A percentile compares a stretch with the other conserved stretches of the same genome.
phyloP scores from a whole-genome alignment of 2,888 invertebrate species.

The Hololepta plana region DNA sequence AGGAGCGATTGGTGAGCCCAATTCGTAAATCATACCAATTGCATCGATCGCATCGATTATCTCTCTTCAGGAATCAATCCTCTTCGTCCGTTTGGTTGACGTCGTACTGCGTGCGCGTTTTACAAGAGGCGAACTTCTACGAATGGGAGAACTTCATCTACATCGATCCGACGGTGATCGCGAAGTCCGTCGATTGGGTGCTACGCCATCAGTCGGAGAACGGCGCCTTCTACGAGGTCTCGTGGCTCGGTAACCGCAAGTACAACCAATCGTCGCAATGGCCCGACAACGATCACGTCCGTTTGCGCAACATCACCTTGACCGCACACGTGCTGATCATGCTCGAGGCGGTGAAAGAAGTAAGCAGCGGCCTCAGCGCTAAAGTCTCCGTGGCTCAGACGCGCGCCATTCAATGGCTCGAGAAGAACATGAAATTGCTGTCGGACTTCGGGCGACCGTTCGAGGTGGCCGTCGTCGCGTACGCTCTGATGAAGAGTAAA shows the following conservation, averaged over 20 bases:
- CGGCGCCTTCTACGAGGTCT: constrained; percentile 80
- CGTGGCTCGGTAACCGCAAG: constrained; percentile 77
- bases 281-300: constrained; percentile 30
- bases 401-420: constrained; percentile 62
- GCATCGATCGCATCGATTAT: no score
- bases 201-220: constrained; percentile 65
- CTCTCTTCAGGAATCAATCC: constrained; percentile 59
- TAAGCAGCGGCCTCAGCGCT: constrained; percentile 51
- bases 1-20: constrained; percentile 67
- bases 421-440: constrained; percentile 60
- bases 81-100: constrained; percentile 83
- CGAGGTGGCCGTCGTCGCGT: constrained; percentile 75
- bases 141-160: constrained; percentile 96
- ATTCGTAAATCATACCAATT: no score
- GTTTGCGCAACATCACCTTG: constrained; percentile 65
- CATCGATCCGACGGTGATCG: constrained; percentile 76
- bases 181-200: constrained; percentile 72
- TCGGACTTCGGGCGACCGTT: constrained; percentile 56
- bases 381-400: constrained; percentile 59
- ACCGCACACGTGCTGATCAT: constrained; percentile 89
- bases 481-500: constrained; percentile 67
- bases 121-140: constrained; percentile 85
- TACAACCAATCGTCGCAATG: constrained; percentile 55
- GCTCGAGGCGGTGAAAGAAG: constrained; percentile 65
- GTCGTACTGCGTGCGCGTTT: constrained; percentile 71